These are phyloP conservation scores for Babylonia areolata DNA, from an alignment of 1,140 invertebrate species.

Conservation along the genomic window DNA sequence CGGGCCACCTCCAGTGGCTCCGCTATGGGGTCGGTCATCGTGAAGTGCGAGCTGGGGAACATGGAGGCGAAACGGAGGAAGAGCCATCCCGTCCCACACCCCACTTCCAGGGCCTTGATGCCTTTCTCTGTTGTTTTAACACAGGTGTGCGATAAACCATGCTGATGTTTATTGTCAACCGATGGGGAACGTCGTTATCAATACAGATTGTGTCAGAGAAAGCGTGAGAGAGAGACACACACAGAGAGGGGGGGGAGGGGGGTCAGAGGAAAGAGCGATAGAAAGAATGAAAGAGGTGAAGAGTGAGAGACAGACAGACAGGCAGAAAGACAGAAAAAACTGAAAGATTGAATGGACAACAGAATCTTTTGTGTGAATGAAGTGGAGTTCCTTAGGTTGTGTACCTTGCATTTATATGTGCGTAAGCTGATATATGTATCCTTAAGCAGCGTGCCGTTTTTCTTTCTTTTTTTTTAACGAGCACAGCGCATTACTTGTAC, in stretches of 20 bases:
- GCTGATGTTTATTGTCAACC: too few species aligned
- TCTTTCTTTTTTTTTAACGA: too few species aligned
- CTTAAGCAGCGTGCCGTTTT: too few species aligned
- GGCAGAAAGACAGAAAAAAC: background rate
- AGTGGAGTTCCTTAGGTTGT: too few species aligned
- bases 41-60: conserved; percentile 49
- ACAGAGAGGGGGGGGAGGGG: background rate
- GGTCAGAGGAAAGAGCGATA: background rate
- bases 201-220: too few species aligned
- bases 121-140: background rate
- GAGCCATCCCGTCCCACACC: conserved; percentile 45
- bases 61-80: conserved; percentile 38
- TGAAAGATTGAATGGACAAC: too few species aligned
- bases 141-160: too few species aligned
- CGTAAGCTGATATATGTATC: too few species aligned
- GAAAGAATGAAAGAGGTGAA: background rate
- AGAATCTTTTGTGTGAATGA: too few species aligned
- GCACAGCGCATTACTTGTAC: too few species aligned
- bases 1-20: conserved; percentile 29
- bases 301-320: background rate
- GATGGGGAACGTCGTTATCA: too few species aligned
- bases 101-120: conserved; percentile 47
- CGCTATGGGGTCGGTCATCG: conserved; percentile 38
- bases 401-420: too few species aligned
- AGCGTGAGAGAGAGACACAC: background rate